Conservation (phyloP, 2,888 invertebrate species). For the Ganaspis brasiliensis region DNA sequence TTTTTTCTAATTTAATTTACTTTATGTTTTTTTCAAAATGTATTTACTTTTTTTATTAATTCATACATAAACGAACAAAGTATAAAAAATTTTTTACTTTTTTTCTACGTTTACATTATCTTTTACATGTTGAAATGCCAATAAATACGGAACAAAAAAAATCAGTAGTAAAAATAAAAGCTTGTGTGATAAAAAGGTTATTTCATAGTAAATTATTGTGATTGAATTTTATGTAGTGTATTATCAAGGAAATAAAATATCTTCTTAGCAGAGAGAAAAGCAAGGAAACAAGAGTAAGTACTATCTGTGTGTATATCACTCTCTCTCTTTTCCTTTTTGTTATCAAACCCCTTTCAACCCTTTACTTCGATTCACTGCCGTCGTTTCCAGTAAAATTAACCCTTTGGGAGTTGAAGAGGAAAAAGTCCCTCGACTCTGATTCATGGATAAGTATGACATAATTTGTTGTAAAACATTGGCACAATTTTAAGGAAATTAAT, state of each 20-base stretch:
- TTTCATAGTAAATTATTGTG: neutral
- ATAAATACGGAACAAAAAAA: too few relatives aligned
- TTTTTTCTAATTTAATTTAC: neutral
- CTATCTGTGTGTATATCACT: too few relatives aligned
- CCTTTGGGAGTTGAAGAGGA: constrained; percentile 3
- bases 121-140: too few relatives aligned
- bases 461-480: neutral
- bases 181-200: neutral
- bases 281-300: neutral
- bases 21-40: too few relatives aligned
- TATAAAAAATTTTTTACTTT: too few relatives aligned
- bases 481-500: too few relatives aligned
- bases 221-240: neutral
- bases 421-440: constrained; percentile 7
- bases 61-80: too few relatives aligned
- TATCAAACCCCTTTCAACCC: constrained; percentile 2
- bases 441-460: neutral
- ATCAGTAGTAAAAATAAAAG: too few relatives aligned
- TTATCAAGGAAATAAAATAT: neutral
- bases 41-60: neutral
- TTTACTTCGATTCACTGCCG: neutral
- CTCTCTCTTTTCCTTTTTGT: neutral
- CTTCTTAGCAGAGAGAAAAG: neutral
- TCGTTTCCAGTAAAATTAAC: constrained; percentile 10
- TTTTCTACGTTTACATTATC: too few relatives aligned